Evolutionary conservation across 2,797 vertebrate species (phyloP).

Genomic region (Coendou prehensilis): DNA sequence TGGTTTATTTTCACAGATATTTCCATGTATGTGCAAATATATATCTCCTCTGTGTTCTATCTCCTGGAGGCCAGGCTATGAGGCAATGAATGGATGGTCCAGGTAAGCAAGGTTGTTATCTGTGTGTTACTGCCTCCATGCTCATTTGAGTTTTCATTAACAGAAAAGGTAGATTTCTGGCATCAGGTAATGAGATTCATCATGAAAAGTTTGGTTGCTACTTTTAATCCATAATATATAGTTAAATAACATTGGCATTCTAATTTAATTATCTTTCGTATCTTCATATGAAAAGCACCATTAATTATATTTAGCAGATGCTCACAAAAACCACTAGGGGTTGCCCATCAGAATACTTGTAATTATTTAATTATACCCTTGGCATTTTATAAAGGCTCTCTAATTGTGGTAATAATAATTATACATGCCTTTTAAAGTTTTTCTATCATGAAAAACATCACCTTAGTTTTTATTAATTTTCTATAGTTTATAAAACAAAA

Average conservation of each 20-base stretch:
- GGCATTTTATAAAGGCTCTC: conserved; percentile 45
- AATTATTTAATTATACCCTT: neutral
- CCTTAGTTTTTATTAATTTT: neutral
- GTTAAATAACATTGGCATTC: conserved; percentile 51
- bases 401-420: conserved; percentile 42
- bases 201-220: neutral
- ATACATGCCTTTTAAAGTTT: neutral
- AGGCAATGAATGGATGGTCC: neutral
- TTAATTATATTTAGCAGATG: conserved; percentile 68
- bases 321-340: conserved; percentile 37
- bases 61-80: neutral
- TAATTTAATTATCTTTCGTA: conserved; percentile 64
- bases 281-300: conserved; percentile 51
- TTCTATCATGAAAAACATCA: conserved; percentile 21
- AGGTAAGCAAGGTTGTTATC: neutral
- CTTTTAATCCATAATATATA: conserved; percentile 11
- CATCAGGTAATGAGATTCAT: neutral
- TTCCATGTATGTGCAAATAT: neutral
- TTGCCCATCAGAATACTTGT: conserved; percentile 25
- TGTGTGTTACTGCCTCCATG: neutral
- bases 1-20: neutral
- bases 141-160: neutral
- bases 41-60: neutral
- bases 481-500: neutral
- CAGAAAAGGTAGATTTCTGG: neutral